These are phyloP conservation scores for Falco biarmicus DNA, from an alignment of 2,797 vertebrate species.

Conservation along the genomic window DNA sequence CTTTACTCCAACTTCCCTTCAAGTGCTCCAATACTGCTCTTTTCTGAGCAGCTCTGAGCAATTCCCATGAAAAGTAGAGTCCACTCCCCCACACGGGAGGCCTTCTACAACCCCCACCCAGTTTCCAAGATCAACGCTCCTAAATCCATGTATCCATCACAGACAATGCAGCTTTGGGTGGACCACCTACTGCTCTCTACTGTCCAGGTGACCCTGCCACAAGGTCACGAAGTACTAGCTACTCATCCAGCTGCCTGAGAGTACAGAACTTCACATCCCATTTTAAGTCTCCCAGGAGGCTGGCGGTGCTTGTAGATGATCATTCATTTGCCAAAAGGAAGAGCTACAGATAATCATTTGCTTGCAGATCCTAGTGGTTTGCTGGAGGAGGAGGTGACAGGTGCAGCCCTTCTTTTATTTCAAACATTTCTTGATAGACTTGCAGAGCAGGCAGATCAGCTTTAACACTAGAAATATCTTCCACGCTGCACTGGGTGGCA, in stretches of 20 bases:
- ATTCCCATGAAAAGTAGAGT: not conserved
- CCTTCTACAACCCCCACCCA: not conserved
- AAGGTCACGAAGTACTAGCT: not conserved
- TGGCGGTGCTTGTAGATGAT: accelerated
- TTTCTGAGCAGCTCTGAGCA: not conserved
- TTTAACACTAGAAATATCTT: not conserved
- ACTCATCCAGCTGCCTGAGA: not conserved
- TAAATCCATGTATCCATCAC: not conserved
- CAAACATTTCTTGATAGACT: not conserved
- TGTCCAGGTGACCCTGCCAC: not conserved
- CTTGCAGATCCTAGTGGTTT: not conserved
- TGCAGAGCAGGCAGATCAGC: not conserved
- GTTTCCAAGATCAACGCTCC: not conserved
- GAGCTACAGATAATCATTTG: not conserved
- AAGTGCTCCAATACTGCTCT: not conserved
- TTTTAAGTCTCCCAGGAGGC: not conserved
- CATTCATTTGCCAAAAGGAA: not conserved
- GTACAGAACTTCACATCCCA: not conserved
- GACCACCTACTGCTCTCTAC: not conserved
- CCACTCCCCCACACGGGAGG: not conserved
- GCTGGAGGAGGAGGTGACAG: not conserved
- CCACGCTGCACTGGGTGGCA: not conserved
- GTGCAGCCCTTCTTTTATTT: not conserved
- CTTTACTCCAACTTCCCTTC: not conserved
- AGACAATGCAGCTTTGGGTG: not conserved